Evolutionary conservation across 37 sponge, comb jelly and placozoan genomes (phyloP).

Genomic region (Tethya wilhelma): DNA sequence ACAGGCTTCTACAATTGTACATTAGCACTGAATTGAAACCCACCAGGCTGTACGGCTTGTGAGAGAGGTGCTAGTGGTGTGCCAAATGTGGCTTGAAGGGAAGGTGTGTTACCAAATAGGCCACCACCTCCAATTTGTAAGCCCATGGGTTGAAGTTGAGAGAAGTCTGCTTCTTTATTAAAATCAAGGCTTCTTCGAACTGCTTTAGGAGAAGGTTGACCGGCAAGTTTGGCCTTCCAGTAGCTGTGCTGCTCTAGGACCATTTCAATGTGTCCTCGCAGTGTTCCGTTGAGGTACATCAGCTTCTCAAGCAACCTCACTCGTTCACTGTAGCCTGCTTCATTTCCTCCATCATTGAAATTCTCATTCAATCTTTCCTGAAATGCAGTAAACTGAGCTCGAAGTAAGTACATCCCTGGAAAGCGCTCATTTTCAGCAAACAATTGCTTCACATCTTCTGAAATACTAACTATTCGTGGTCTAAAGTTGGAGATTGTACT

Average conservation of each 20-base stretch:
- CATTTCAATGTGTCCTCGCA: constrained; percentile 1
- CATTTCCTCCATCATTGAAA: constrained; percentile 26
- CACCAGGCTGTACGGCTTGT: too few species aligned
- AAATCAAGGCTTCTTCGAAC: neutral
- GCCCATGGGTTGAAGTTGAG: neutral
- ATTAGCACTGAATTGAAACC: too few species aligned
- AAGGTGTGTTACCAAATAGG: too few species aligned
- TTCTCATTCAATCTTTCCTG: neutral
- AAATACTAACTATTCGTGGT: neutral
- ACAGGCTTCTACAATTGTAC: too few species aligned
- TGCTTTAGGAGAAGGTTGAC: neutral
- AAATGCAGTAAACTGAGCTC: neutral
- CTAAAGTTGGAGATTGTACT: neutral
- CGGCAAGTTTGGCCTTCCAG: constrained; percentile 1
- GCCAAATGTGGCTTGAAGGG: too few species aligned
- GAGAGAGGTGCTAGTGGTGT: too few species aligned
- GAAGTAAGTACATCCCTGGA: constrained; percentile 5
- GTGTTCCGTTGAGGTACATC: constrained; percentile 14
- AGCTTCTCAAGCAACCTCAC: constrained; percentile 12
- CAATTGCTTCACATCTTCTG: neutral
- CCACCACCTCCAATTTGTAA: too few species aligned
- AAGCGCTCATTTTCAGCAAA: neutral
- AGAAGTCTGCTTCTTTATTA: neutral
- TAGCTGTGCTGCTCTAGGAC: constrained; percentile 20
- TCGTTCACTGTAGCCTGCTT: constrained; percentile 10